Evolutionary conservation across 2,797 vertebrate genomes (phyloP).

Genomic region (Typhlichthys eigenmanni): DNA sequence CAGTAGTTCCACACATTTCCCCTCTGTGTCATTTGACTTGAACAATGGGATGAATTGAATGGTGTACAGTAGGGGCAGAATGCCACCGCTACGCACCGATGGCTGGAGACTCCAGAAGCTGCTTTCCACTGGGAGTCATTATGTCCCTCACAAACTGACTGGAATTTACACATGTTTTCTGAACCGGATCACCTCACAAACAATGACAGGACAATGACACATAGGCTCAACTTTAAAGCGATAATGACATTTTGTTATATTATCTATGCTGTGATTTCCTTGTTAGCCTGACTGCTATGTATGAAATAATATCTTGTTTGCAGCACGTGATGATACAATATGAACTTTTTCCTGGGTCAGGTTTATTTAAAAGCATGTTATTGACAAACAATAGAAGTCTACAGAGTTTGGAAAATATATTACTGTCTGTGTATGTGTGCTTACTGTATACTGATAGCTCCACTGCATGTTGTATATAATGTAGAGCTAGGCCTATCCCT

Average conservation of each 20-base stretch:
- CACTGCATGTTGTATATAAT: too few species aligned
- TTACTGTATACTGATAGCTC: too few species aligned
- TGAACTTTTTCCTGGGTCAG: too few species aligned
- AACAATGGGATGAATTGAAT: slow-evolving; percentile 55
- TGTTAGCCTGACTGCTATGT: too few species aligned
- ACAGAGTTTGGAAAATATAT: too few species aligned
- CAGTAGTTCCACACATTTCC: slow-evolving; percentile 52
- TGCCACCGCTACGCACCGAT: slow-evolving; percentile 40
- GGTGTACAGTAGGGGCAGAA: slow-evolving; percentile 44
- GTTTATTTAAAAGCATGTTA: too few species aligned
- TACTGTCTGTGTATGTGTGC: too few species aligned
- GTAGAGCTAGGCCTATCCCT: too few species aligned
- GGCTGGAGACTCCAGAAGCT: slow-evolving; percentile 55
- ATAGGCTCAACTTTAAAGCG: not conserved
- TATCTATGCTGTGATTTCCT: too few species aligned
- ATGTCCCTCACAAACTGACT: slow-evolving; percentile 29
- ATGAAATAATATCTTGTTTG: too few species aligned
- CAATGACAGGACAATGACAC: not conserved
- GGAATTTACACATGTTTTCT: slow-evolving; percentile 2
- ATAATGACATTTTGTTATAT: not conserved
- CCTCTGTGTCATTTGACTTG: slow-evolving; percentile 35
- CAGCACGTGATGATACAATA: too few species aligned
- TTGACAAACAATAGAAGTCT: too few species aligned
- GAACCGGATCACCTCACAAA: not conserved
- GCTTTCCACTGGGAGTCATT: slow-evolving; percentile 39